phyloP scores from a whole-genome alignment of 2,113 vertebrate genomes.

The Laticauda colubrina region DNA sequence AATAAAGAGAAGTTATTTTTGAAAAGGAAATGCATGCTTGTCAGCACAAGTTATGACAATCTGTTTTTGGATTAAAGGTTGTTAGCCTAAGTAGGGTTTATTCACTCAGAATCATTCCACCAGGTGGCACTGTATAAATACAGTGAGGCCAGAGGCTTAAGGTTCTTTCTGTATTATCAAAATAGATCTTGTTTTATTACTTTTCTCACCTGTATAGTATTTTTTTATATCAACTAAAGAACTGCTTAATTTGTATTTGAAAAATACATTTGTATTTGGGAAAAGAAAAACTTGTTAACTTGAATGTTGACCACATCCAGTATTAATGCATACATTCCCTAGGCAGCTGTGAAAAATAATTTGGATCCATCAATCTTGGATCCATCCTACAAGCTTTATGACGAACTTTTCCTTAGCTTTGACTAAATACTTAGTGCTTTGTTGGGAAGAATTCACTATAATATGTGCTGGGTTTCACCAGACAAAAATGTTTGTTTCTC shows the following conservation, averaged over 20 bases:
- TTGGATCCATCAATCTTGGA: background rate
- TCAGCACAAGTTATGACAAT: background rate
- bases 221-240: background rate
- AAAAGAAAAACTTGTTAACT: background rate
- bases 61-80: background rate
- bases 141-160: background rate
- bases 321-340: background rate
- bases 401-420: background rate
- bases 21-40: background rate
- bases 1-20: background rate
- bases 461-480: background rate
- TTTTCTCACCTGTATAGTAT: background rate
- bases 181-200: background rate
- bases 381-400: background rate
- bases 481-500: background rate
- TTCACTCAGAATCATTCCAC: background rate
- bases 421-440: background rate
- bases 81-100: background rate
- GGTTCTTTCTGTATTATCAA: background rate
- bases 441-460: background rate
- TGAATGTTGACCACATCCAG: background rate
- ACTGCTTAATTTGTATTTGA: background rate
- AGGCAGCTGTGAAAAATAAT: background rate
- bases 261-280: no score
- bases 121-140: slow-evolving; percentile 13